A percentile compares a stretch with the other conserved stretches of the same genome.
Evolutionary conservation across 2,888 invertebrate species (phyloP).

Genomic region (Drosophila meridiana): DNA sequence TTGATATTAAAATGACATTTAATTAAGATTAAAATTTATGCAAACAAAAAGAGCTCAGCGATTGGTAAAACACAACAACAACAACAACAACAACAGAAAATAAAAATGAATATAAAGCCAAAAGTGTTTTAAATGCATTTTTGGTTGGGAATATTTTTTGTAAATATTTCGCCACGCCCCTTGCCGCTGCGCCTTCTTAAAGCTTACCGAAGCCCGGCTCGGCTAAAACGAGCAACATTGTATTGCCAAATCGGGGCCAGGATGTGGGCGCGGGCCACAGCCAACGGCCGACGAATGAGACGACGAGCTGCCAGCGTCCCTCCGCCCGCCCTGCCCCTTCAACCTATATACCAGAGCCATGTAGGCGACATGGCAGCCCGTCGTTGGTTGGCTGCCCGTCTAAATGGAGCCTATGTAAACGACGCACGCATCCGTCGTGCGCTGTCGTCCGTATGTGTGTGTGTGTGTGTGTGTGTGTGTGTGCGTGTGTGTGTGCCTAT

Average conservation of each 20-base stretch:
- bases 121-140: conserved; percentile 72
- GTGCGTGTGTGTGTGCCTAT: conserved; percentile 22
- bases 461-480: conserved; percentile 6
- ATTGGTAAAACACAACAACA: conserved; percentile 21
- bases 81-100: neutral
- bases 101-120: conserved; percentile 6
- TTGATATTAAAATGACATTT: conserved; percentile 70
- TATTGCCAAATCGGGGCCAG: conserved; percentile 56
- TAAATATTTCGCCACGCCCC: conserved; percentile 63
- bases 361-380: conserved; percentile 69
- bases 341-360: conserved; percentile 64
- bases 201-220: conserved; percentile 62
- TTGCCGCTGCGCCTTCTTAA: conserved; percentile 20
- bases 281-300: conserved; percentile 70
- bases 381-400: conserved; percentile 70
- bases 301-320: conserved; percentile 55
- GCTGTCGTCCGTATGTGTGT: neutral
- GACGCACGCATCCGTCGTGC: conserved; percentile 66
- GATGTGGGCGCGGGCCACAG: conserved; percentile 53
- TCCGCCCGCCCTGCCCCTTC: conserved; percentile 23
- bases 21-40: conserved; percentile 79
- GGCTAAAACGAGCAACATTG: conserved; percentile 74
- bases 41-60: conserved; percentile 37
- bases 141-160: conserved; percentile 66
- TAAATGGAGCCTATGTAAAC: conserved; percentile 74